A percentile compares a stretch with the other conserved stretches of the same genome.
Conservation (phyloP, 2,888 invertebrate species). For the Aspidiotus destructor region DNA sequence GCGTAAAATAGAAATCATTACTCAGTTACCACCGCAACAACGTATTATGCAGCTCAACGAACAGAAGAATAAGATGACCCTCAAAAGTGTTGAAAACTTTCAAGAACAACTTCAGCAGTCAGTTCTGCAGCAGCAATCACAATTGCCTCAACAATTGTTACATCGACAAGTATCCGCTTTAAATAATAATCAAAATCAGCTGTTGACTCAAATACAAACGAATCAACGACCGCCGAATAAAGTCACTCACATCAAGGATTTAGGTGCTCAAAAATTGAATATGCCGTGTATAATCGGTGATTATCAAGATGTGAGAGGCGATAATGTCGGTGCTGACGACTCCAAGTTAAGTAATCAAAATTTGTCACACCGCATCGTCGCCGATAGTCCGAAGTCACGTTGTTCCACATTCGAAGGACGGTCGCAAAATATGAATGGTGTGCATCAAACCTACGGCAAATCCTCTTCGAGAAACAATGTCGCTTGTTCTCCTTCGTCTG, state of each 20-base stretch:
- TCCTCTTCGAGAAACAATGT: constrained; percentile 5
- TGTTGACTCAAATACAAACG: no score
- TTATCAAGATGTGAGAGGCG: constrained; percentile 5
- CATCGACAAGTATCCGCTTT: neutral
- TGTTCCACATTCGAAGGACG: neutral
- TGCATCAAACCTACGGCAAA: constrained; percentile 14
- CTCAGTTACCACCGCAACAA: constrained; percentile 14
- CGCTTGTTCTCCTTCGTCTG: constrained; percentile 29
- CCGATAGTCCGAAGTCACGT: neutral
- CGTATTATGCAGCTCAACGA: constrained; percentile 19
- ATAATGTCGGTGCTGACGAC: neutral
- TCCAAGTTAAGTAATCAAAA: constrained; percentile 5
- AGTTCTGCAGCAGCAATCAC: constrained; percentile 27
- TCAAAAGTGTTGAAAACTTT: constrained; percentile 9
- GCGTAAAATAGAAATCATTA: constrained; percentile 22
- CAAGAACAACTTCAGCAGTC: constrained; percentile 14
- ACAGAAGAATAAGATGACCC: constrained; percentile 14
- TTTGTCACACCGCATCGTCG: neutral
- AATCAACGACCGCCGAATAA: neutral
- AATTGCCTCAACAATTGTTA: neutral
- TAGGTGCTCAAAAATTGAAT: neutral
- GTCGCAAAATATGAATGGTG: neutral
- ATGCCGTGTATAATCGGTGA: neutral
- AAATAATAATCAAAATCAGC: no score
- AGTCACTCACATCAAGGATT: constrained; percentile 6